These are phyloP conservation scores for Aplysina aerophoba DNA, from an alignment of 37 sponge, comb jelly and placozoan species.

Conservation along the genomic window DNA sequence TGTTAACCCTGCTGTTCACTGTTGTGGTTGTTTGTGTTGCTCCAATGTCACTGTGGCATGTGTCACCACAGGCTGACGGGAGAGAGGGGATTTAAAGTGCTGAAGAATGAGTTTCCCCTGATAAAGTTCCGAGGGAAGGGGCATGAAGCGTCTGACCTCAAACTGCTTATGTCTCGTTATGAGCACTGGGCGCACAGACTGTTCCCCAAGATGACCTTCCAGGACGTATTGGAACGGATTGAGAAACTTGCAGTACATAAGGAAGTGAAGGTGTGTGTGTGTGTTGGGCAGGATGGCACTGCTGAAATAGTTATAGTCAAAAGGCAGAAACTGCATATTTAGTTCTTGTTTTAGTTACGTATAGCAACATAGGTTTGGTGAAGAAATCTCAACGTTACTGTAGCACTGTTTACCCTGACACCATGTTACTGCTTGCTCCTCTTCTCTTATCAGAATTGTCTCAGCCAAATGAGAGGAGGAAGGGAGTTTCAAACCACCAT, in stretches of 20 bases:
- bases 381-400: too few species aligned
- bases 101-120: constrained; percentile 79
- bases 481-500: constrained; percentile 9
- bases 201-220: constrained; percentile 80
- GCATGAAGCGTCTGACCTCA: constrained; percentile 80
- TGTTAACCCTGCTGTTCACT: too few species aligned
- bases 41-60: too few species aligned
- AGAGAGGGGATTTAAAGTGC: constrained; percentile 33
- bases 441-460: background rate
- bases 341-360: too few species aligned
- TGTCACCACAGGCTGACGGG: constrained; percentile 10
- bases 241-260: constrained; percentile 66
- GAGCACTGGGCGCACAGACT: constrained; percentile 90
- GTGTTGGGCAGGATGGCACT: background rate
- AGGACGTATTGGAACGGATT: constrained; percentile 63
- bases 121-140: constrained; percentile 85
- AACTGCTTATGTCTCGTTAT: constrained; percentile 70
- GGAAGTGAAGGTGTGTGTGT: constrained; percentile 71
- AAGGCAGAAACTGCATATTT: too few species aligned
- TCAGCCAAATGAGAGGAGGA: constrained; percentile 9
- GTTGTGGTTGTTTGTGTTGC: too few species aligned
- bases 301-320: background rate
- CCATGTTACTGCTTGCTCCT: background rate
- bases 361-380: too few species aligned
- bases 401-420: background rate